phyloP scores from a whole-genome alignment of 2,888 invertebrate genomes.

The Leptodirus hochenwartii region DNA sequence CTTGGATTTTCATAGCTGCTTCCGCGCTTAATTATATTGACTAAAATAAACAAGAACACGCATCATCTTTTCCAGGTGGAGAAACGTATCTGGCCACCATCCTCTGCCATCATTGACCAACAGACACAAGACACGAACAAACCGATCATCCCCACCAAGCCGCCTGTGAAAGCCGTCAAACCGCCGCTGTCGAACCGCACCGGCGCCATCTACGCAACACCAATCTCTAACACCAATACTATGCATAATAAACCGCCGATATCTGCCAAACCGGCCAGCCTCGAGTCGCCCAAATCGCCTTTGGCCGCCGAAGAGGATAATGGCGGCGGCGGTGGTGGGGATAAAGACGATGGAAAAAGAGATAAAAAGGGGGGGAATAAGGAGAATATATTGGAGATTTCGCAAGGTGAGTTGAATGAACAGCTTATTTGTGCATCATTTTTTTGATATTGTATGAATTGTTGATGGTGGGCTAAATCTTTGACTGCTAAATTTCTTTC shows the following conservation, averaged over 20 bases:
- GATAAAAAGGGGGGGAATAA: constrained; percentile 21
- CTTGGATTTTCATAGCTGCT: too few relatives aligned
- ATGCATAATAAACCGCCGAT: constrained; percentile 30
- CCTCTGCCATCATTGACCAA: too few relatives aligned
- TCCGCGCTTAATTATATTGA: too few relatives aligned
- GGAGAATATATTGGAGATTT: constrained; percentile 45
- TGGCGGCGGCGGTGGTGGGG: constrained; percentile 16
- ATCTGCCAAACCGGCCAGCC: constrained; percentile 29
- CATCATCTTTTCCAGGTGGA: too few relatives aligned
- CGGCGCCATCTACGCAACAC: constrained; percentile 64
- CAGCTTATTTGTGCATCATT: too few relatives aligned
- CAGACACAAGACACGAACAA: constrained; percentile 43
- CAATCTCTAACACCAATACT: constrained; percentile 30
- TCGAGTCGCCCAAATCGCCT: constrained; percentile 18
- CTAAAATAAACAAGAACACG: constrained; percentile 21
- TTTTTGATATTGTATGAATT: too few relatives aligned
- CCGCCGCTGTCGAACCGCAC: constrained; percentile 30
- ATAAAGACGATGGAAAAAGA: too few relatives aligned
- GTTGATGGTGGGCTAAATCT: too few relatives aligned
- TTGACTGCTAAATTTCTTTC: too few relatives aligned
- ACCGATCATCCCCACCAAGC: constrained; percentile 52
- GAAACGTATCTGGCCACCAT: constrained; percentile 34
- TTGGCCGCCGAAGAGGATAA: constrained; percentile 21
- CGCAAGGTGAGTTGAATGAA: too few relatives aligned
- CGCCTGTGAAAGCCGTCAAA: constrained; percentile 42